phyloP scores from a whole-genome alignment of 2,797 vertebrate genomes.

The Sebastes cheni region DNA sequence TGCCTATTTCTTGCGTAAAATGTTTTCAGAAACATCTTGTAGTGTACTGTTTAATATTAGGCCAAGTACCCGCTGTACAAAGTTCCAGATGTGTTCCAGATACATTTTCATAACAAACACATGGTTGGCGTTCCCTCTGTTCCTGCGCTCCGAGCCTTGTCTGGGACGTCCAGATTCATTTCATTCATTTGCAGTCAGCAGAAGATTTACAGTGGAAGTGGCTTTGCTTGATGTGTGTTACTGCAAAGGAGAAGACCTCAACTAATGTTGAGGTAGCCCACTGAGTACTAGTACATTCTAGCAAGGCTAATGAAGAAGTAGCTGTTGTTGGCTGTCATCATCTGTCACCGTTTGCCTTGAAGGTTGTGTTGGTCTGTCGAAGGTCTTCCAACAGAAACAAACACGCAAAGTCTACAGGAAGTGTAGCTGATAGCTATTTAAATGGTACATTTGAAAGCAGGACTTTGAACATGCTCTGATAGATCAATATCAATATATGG shows the following conservation, averaged over 20 bases:
- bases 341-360: background rate
- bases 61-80: background rate
- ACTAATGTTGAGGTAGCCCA: background rate
- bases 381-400: background rate
- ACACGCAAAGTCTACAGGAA: background rate
- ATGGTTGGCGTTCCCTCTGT: background rate
- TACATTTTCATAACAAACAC: background rate
- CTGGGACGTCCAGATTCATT: background rate
- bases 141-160: background rate
- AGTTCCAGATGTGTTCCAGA: slow-evolving; percentile 13
- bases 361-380: background rate
- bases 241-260: background rate
- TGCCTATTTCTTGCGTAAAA: too few relatives aligned
- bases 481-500: background rate
- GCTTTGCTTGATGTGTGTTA: background rate
- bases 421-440: background rate
- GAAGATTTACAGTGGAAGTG: background rate
- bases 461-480: background rate
- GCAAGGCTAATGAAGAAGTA: background rate
- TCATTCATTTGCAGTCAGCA: background rate
- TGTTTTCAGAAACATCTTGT: too few relatives aligned
- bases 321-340: background rate
- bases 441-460: background rate
- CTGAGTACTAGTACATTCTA: background rate
- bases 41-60: background rate